Evolutionary conservation across 2,888 invertebrate genomes (phyloP), one percentile per base, ranked within the genome.

Genomic region (Noctua comes): DNA sequence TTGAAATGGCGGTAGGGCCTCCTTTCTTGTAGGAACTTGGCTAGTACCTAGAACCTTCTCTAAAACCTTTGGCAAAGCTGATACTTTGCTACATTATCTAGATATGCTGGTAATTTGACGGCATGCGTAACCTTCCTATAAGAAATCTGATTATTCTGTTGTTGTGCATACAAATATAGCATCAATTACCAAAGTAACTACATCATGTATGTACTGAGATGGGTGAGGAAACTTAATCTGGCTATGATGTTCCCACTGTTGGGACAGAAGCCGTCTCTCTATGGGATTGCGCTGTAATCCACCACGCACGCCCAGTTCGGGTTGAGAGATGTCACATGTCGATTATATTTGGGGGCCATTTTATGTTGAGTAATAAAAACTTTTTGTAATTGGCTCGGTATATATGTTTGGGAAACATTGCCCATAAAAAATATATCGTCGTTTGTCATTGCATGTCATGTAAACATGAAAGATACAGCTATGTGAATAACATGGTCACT

Each of bases 11-110:
- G 8, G 0, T 43, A 18, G 36, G 31, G n/a, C 73, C 66, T 73
- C 40, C 21, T 68, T 73, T 66, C 24, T 76, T 43, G 66, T 43
- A n/a, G 43, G n/a, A 43, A 43, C 66, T n/a, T n/a, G n/a, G 8
- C 36, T 40, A 36, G 3, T 62, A 59, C 16, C 4, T 43, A n/a
- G n/a, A 16, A n/a, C 16, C 16, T 66, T 66, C 36, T 43, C 66
- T n/a, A n/a, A 43, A 1, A 40, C 24, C 24, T 65, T 65, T 65
- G 21, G 2, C 13, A 5, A 16, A 13, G 7, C n/a, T 24, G 1
- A 36, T 21, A 5, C 21, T 62, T 62, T 64, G 24, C 0, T 36
- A 57, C 57, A 57, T 57, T 57, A 27, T 57, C 13, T 57, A 57
- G 1, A 16, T 57, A 57, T 57, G 5, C 11, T n/a, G 13, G 10